Evolutionary conservation across 2,113 vertebrate species (phyloP).

Genomic region (Strix uralensis): DNA sequence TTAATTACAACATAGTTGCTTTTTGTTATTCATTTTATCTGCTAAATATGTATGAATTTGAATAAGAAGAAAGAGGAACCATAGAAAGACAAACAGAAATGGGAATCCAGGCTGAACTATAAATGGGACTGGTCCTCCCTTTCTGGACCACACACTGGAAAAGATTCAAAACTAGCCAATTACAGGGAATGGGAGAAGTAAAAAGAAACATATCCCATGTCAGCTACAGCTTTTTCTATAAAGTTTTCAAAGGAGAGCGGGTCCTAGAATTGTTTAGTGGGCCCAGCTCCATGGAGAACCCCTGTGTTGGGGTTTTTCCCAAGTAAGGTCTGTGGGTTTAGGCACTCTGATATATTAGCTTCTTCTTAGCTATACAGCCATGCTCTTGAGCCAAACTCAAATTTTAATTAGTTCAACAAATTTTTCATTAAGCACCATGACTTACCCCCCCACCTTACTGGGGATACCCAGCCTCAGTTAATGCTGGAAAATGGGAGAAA

Average conservation of each 20-base stretch:
- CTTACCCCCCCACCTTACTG: fast-evolving
- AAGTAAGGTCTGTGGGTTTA: background rate
- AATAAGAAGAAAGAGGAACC: conserved; percentile 19
- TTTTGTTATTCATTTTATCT: conserved; percentile 42
- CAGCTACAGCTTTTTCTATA: background rate
- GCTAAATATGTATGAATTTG: conserved; percentile 55
- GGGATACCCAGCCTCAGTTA: background rate
- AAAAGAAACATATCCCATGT: background rate
- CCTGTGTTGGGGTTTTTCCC: background rate
- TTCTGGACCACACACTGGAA: conserved; percentile 11
- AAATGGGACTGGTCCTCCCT: background rate
- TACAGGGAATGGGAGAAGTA: background rate
- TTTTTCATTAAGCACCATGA: background rate
- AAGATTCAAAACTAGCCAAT: background rate
- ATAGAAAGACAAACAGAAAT: background rate
- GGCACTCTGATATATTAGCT: background rate
- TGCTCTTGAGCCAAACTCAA: background rate
- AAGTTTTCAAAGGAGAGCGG: background rate
- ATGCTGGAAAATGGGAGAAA: background rate
- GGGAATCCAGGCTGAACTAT: background rate
- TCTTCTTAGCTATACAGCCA: conserved; percentile 20
- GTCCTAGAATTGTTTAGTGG: background rate
- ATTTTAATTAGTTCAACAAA: background rate
- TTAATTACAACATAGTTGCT: conserved; percentile 65
- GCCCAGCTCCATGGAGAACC: background rate